Percentiles rank a stretch among this genome's conserved stretches.
phyloP scores from a whole-genome alignment of 2,113 vertebrate genomes.

The Rhinoptilus africanus region DNA sequence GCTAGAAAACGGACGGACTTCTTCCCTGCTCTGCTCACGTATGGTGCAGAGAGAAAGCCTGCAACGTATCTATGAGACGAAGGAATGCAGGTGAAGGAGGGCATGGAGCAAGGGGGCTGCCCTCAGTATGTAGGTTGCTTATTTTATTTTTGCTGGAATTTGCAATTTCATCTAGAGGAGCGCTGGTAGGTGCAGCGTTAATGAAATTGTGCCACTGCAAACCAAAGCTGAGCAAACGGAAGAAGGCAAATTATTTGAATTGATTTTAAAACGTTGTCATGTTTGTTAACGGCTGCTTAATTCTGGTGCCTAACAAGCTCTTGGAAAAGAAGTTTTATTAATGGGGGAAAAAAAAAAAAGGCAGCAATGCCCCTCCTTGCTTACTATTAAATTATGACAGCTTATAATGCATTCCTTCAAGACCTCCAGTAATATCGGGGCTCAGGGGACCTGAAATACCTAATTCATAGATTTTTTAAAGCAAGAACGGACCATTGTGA shows the following conservation, averaged over 20 bases:
- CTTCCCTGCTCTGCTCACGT: background rate
- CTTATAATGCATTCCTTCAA: slow-evolving; percentile 13
- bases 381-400: slow-evolving; percentile 24
- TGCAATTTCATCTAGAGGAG: background rate
- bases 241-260: background rate
- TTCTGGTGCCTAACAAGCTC: background rate
- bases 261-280: background rate
- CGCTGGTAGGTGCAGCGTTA: background rate
- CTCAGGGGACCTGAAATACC: slow-evolving; percentile 34
- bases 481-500: slow-evolving; percentile 1
- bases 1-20: background rate
- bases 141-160: background rate
- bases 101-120: background rate
- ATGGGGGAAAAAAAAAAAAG: background rate
- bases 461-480: slow-evolving; percentile 33
- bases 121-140: background rate
- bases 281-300: slow-evolving; percentile 29
- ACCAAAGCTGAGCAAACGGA: background rate
- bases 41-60: background rate
- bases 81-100: background rate
- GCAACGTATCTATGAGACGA: background rate
- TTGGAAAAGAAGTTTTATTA: slow-evolving; percentile 17
- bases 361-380: background rate
- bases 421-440: background rate
- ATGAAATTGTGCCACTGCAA: background rate